Evolutionary conservation across 2,888 invertebrate genomes (phyloP).

Genomic region (Hanleya hanleyi): DNA sequence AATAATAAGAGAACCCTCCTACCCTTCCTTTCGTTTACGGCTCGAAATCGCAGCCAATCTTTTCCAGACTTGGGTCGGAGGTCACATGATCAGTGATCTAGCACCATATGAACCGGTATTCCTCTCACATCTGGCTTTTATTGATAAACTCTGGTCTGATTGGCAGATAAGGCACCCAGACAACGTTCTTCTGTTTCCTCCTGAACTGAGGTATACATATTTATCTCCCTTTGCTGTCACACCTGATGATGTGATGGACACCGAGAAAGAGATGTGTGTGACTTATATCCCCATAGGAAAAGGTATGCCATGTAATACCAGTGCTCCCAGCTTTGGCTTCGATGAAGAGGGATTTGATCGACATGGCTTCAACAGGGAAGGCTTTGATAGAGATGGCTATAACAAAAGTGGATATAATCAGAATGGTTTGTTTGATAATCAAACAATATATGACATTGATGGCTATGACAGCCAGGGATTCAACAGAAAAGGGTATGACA

Average conservation of each 20-base stretch:
- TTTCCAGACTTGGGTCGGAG: slow-evolving; percentile 67
- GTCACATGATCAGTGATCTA: slow-evolving; percentile 65
- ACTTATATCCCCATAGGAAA: slow-evolving; percentile 59
- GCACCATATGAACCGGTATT: slow-evolving; percentile 69
- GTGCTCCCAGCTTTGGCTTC: slow-evolving; percentile 48
- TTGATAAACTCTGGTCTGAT: slow-evolving; percentile 68
- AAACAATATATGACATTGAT: slow-evolving; percentile 53
- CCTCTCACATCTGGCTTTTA: slow-evolving; percentile 65
- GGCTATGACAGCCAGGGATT: slow-evolving; percentile 64
- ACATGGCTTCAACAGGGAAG: slow-evolving; percentile 58
- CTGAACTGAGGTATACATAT: slow-evolving; percentile 53
- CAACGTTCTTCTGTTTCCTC: slow-evolving; percentile 56
- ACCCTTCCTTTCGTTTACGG: slow-evolving; percentile 57
- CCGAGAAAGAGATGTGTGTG: slow-evolving; percentile 64
- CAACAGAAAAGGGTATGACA: slow-evolving; percentile 61
- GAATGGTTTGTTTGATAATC: slow-evolving; percentile 49
- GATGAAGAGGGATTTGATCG: slow-evolving; percentile 52
- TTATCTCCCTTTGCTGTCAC: slow-evolving; percentile 64
- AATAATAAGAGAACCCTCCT: slow-evolving; percentile 56
- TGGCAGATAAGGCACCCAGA: slow-evolving; percentile 62
- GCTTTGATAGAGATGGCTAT: slow-evolving; percentile 61
- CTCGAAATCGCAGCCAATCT: slow-evolving; percentile 57
- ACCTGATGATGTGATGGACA: slow-evolving; percentile 67
- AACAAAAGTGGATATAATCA: slow-evolving; percentile 55
- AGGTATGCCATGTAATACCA: slow-evolving; percentile 54